Conservation (phyloP, 1,140 invertebrate species). For the Zaprionus inermis region DNA sequence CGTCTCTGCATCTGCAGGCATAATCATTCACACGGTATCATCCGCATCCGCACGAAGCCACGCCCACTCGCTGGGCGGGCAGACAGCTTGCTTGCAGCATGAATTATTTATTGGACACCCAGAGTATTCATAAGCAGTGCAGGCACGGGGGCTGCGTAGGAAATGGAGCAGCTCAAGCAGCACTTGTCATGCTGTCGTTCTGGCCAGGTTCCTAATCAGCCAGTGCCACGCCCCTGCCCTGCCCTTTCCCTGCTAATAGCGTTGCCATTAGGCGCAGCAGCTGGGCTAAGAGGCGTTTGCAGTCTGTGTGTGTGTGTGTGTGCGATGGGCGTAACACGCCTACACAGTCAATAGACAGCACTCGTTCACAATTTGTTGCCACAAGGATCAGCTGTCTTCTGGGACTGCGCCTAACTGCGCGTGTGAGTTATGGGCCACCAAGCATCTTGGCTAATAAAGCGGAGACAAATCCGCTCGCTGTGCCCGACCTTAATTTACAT, state of each 20-base stretch:
- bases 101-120: constrained; percentile 77
- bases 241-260: constrained; percentile 48
- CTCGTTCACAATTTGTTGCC: constrained; percentile 60
- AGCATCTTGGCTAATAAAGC: constrained; percentile 73
- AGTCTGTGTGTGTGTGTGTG: constrained; percentile 12
- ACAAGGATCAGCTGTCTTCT: constrained; percentile 32
- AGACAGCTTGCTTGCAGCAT: constrained; percentile 62
- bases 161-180: neutral
- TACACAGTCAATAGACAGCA: constrained; percentile 48
- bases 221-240: neutral
- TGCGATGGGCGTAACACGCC: constrained; percentile 37
- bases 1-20: constrained; percentile 27
- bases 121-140: constrained; percentile 70
- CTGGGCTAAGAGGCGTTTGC: constrained; percentile 10
- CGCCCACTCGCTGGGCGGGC: constrained; percentile 49
- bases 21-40: constrained; percentile 45
- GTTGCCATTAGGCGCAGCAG: constrained; percentile 74
- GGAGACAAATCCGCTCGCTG: constrained; percentile 78
- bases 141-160: neutral
- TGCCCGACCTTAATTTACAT: constrained; percentile 75
- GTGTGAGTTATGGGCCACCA: constrained; percentile 42
- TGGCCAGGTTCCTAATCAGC: constrained; percentile 30
- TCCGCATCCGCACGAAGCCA: constrained; percentile 28
- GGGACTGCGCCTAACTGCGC: constrained; percentile 14
- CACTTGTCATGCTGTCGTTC: constrained; percentile 7